Conservation (phyloP, 1,140 invertebrate species). For the Panonychus citri region DNA sequence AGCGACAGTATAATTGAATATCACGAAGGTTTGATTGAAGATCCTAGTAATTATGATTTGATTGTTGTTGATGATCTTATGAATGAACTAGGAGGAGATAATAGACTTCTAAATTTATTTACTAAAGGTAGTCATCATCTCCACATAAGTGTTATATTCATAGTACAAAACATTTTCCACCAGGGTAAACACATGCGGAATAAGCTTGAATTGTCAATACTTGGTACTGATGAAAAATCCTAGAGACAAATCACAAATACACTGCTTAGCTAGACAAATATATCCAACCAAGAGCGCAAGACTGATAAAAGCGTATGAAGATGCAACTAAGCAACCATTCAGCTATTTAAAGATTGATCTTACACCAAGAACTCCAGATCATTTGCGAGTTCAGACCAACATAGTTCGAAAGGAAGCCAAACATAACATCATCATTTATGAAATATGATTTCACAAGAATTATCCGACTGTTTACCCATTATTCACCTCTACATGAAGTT, state of each 20-base stretch:
- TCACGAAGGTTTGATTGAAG: no score
- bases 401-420: not conserved
- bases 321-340: conserved; percentile 1
- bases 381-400: not conserved
- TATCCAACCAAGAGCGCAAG: conserved; percentile 21
- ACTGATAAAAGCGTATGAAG: conserved; percentile 20
- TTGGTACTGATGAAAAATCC: conserved; percentile 24
- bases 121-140: conserved; percentile 1
- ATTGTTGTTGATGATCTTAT: not conserved
- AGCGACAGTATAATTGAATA: no score
- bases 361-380: conserved; percentile 1
- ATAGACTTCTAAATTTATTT: not conserved
- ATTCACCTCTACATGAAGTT: no score
- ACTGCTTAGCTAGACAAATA: conserved; percentile 19
- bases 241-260: conserved; percentile 22
- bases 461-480: no score
- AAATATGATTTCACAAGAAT: no score
- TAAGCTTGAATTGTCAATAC: conserved; percentile 3
- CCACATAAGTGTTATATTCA: conserved; percentile 4
- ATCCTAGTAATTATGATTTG: not conserved
- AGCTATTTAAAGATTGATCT: conserved; percentile 7
- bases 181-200: conserved; percentile 1
- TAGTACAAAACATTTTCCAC: conserved; percentile 6
- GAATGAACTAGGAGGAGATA: not conserved
- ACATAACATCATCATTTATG: no score